Base-by-base conservation (phyloP, 2,797 vertebrate species). In the Fistularia tabacaria region DNA sequence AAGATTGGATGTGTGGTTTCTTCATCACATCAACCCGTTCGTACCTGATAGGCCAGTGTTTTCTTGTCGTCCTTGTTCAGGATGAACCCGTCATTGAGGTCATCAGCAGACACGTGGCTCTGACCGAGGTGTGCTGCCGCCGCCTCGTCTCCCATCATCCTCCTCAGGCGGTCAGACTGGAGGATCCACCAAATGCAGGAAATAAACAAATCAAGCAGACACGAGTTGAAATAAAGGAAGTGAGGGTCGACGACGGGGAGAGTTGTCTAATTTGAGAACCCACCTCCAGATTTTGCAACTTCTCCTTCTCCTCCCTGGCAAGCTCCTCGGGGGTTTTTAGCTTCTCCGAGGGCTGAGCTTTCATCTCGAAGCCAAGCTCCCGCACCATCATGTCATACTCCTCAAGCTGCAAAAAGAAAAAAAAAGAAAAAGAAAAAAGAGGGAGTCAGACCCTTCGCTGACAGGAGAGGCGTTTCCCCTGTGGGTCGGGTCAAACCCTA, bases 301-400 rank as follows among this genome's bases (percentile, higher is more conserved):
- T 90, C 2, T 92, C 92, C 57, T 76, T 86, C 65, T 93, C 92
- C 69, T 97, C 95, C 74, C 69, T 88, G 3, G 94, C 96, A 53
- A 96, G 13, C 57, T 99, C 95, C 73, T 95, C 94, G 0, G 93
- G 89, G 0, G 92, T 93, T 77, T 97, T 99, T 91, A 97, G 81
- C 74, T 89, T 93, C 87, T 93, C 92, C 0, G 94, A 95, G 3
- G 97, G 95, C 66, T 94, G 93, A 1, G 94, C 97, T 87, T 99
- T 99, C 93, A 98, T 95, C 84, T 98, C 97, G 1, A 99, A 99
- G 66, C 91, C 95, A 54, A 99, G 92, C 83, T 99, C 94, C 38
- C 94, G 90, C 57, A 99, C 97, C 86, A 91, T 92, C 84, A 94
- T 77, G 76, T 99, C 97, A 3, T 99, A 99, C 8, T 92, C 87